These are phyloP conservation scores for Thinocorus orbignyianus DNA, from an alignment of 2,113 vertebrate genomes.

Conservation along the genomic window DNA sequence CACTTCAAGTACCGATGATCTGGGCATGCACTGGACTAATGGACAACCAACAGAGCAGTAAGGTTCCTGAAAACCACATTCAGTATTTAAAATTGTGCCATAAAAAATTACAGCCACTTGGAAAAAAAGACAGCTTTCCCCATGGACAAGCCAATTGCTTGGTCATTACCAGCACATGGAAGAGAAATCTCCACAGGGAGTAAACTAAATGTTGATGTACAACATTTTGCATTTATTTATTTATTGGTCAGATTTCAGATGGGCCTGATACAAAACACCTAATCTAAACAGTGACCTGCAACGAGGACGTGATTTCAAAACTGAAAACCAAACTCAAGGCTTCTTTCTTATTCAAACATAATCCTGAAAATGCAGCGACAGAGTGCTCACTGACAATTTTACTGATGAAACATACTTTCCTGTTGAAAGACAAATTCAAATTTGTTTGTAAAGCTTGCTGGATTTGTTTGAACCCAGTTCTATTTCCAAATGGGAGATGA, in stretches of 20 bases:
- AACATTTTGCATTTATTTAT: background rate
- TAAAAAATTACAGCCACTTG: background rate
- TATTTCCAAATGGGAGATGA: background rate
- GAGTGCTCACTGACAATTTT: background rate
- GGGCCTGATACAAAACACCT: background rate
- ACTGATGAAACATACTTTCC: background rate
- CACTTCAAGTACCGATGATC: background rate
- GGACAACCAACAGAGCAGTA: background rate
- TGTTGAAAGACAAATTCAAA: background rate
- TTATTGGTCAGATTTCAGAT: background rate
- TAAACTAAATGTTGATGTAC: background rate
- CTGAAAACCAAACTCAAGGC: background rate
- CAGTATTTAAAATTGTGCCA: background rate
- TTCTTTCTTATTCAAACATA: background rate
- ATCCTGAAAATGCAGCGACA: background rate
- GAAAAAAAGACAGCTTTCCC: background rate
- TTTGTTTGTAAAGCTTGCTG: slow-evolving; percentile 6
- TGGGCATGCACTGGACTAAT: background rate
- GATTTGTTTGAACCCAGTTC: background rate
- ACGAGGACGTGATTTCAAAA: background rate
- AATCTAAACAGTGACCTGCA: background rate
- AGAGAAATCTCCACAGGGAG: background rate
- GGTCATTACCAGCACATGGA: background rate
- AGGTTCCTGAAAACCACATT: background rate
- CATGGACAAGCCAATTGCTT: background rate